Evolutionary conservation across 2,888 invertebrate genomes (phyloP), one percentile per base, ranked within the genome.

Genomic region (Ypsolopha scabrella): DNA sequence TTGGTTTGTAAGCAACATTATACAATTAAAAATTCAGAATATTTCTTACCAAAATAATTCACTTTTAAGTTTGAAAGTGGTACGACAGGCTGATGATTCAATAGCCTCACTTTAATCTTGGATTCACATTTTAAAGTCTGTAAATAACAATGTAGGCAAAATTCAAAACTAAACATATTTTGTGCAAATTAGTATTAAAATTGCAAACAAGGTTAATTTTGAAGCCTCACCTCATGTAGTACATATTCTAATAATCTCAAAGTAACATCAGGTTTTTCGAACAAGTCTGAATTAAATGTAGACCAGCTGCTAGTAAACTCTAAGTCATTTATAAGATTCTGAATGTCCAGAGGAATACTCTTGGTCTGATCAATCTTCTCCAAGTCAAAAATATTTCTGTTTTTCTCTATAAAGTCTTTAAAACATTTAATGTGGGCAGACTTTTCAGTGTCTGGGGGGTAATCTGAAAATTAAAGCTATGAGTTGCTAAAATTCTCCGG

Each of bases 161-260:
- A 24, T 2, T 24, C 24, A 24, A 24, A 24, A 24, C 24, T 24
- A 24, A 24, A 24, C 24, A 24, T 24, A 4, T 24, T 24, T 24
- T 24, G 2, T 24, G 24, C 24, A 24, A 4, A 24, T 24, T 24
- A 4, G 24, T 24, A 24, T 4, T 3, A 24, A 24, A 24, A 24
- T 24, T 24, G 24, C 24, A 24, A 24, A 24, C 2, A 24, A 24
- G 24, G 24, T 24, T 3, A 53, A 44, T 11, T 39, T 45, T 34
- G 43, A 46, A 45, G 9, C 8, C 44, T 11, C 10, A 90, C 91
- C 87, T 94, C 92, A 80, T 96, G 93, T 82, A 96, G 91, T 49
- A 94, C 94, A 55, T 94, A 82, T 48, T 93, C 93, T 52, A 96
- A 72, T 52, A 92, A 90, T 51, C 90, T 88, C 48, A 97, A 78